A percentile compares a stretch with the other conserved stretches of the same genome.
These are phyloP conservation scores for Atrina japonica DNA, from an alignment of 2,888 invertebrate genomes.

Conservation along the genomic window DNA sequence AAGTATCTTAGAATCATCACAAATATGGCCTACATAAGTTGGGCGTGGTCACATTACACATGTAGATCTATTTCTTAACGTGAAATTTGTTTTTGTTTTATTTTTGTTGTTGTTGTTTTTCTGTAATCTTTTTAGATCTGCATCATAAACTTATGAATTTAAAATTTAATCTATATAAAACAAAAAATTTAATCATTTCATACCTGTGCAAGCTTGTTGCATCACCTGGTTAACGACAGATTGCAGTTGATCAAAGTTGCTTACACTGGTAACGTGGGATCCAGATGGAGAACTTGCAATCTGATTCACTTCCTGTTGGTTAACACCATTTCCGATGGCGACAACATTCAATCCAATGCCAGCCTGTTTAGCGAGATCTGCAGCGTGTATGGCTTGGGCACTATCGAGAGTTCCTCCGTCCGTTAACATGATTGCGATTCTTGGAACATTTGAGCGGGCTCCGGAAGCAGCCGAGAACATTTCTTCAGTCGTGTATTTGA, in stretches of 20 bases:
- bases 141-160: no score
- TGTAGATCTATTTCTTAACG: no score
- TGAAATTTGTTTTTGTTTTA: no score
- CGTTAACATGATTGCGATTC: slow-evolving; percentile 61
- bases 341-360: slow-evolving; percentile 61
- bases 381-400: slow-evolving; percentile 50
- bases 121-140: no score
- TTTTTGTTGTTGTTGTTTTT: no score
- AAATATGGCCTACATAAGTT: no score
- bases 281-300: slow-evolving; percentile 60
- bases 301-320: slow-evolving; percentile 56
- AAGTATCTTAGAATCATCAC: no score
- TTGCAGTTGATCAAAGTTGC: slow-evolving; percentile 59
- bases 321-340: slow-evolving; percentile 60
- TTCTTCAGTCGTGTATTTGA: slow-evolving; percentile 56
- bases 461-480: slow-evolving; percentile 58
- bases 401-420: slow-evolving; percentile 59
- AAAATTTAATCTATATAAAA: no score
- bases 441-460: slow-evolving; percentile 59
- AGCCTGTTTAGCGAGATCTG: slow-evolving; percentile 51
- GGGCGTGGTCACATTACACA: no score
- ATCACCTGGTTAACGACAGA: slow-evolving; percentile 54
- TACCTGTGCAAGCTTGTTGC: slow-evolving; percentile 59
- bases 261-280: slow-evolving; percentile 59
- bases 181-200: no score